Conservation (phyloP, 2,888 invertebrate genomes). For the Cancer borealis region DNA sequence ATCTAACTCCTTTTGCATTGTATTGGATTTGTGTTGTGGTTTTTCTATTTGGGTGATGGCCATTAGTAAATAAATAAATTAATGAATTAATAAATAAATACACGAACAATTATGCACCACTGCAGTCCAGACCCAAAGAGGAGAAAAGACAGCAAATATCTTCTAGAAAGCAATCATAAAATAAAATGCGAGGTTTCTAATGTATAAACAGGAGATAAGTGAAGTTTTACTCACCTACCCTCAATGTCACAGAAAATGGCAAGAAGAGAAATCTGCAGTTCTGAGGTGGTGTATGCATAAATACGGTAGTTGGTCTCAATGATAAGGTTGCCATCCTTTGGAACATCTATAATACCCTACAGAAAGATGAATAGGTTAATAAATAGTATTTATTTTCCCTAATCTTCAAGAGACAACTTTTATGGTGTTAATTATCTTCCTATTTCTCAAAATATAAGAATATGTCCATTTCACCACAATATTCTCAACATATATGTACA, state of each 20-base stretch:
- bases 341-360: conserved; percentile 95
- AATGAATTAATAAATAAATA: no score
- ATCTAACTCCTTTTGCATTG: not conserved
- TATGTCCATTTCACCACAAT: not conserved
- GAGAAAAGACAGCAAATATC: not conserved
- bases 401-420: no score
- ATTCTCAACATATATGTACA: not conserved
- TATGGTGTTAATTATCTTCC: not conserved
- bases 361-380: conserved; percentile 77
- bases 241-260: conserved; percentile 95
- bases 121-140: not conserved
- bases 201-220: not conserved
- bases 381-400: no score
- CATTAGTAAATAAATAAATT: no score
- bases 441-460: not conserved
- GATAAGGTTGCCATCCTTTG: conserved; percentile 92
- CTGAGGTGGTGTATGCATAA: conserved; percentile 96
- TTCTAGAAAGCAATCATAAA: not conserved
- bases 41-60: no score
- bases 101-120: not conserved
- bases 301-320: conserved; percentile 98
- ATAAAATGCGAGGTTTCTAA: not conserved
- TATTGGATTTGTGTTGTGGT: not conserved
- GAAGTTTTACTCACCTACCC: conserved; percentile 85
- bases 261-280: conserved; percentile 94